phyloP scores from a whole-genome alignment of 2,797 vertebrate species.

The Amblyopsis hoosieri region DNA sequence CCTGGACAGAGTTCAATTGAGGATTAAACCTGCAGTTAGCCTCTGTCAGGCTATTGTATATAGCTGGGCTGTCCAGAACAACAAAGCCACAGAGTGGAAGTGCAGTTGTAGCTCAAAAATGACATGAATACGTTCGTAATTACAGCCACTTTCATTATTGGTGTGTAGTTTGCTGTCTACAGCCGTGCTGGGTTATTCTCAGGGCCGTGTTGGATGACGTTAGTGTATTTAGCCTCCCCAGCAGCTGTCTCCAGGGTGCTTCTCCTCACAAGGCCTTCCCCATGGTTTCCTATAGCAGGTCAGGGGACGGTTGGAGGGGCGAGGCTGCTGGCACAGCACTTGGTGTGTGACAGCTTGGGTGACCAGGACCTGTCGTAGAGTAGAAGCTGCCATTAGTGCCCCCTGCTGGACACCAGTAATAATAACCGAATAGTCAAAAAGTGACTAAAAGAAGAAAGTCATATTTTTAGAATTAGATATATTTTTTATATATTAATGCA shows the following conservation, averaged over 20 bases:
- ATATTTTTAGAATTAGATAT: too few relatives aligned
- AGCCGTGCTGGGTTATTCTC: slow-evolving; percentile 44
- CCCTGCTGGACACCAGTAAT: slow-evolving; percentile 51
- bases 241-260: slow-evolving; percentile 29
- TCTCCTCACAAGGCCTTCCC: slow-evolving; percentile 53
- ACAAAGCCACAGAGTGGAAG: slow-evolving; percentile 9
- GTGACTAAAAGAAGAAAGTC: neutral
- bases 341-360: slow-evolving; percentile 48
- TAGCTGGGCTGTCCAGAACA: slow-evolving; percentile 14
- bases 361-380: neutral
- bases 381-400: slow-evolving; percentile 39
- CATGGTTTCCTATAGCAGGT: slow-evolving; percentile 37
- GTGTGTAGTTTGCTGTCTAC: slow-evolving; percentile 21
- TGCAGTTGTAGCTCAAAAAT: neutral
- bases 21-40: slow-evolving; percentile 68
- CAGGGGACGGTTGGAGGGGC: slow-evolving; percentile 25
- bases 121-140: slow-evolving; percentile 15
- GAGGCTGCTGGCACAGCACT: slow-evolving; percentile 51
- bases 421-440: slow-evolving; percentile 4
- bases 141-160: slow-evolving; percentile 13
- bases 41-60: slow-evolving; percentile 61
- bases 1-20: slow-evolving; percentile 67
- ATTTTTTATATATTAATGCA: too few relatives aligned
- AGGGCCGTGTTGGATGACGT: slow-evolving; percentile 31
- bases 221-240: slow-evolving; percentile 37